Evolutionary conservation across 2,888 invertebrate genomes (phyloP).

Genomic region (Xylota sylvarum): DNA sequence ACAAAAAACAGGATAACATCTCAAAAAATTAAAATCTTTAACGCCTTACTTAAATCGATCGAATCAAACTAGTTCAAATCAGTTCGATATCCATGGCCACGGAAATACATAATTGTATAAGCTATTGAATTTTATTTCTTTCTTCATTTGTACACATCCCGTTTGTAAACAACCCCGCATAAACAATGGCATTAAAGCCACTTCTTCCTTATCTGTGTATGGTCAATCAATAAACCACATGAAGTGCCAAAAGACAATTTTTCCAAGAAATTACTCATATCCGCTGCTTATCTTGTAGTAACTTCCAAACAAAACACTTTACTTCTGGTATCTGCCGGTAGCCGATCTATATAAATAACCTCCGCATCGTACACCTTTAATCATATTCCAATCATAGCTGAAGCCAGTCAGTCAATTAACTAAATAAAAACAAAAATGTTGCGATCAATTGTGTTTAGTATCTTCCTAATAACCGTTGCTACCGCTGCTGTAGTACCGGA

Average conservation of each 20-base stretch:
- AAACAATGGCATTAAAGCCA: not conserved
- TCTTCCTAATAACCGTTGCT: conserved; percentile 13
- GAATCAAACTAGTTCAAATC: too few species aligned
- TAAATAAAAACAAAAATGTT: conserved; percentile 10
- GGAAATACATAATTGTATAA: not conserved
- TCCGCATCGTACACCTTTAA: not conserved
- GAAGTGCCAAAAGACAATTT: not conserved
- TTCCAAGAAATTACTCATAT: not conserved
- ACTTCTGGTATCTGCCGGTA: not conserved
- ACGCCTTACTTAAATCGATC: too few species aligned
- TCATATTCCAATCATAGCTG: not conserved
- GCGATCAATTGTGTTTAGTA: conserved; percentile 10
- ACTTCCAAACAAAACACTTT: not conserved
- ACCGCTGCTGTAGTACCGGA: not conserved
- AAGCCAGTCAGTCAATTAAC: not conserved
- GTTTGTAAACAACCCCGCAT: not conserved
- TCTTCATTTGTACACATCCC: not conserved
- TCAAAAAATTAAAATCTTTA: too few species aligned
- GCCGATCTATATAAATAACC: conserved; percentile 24
- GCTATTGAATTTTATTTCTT: not conserved
- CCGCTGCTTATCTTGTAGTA: conserved; percentile 3
- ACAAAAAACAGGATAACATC: too few species aligned
- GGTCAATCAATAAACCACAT: not conserved
- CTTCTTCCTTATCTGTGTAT: not conserved
- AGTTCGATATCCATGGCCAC: not conserved